Base-by-base conservation (phyloP, 2,113 vertebrate genomes). In the Petaurus breviceps region DNA sequence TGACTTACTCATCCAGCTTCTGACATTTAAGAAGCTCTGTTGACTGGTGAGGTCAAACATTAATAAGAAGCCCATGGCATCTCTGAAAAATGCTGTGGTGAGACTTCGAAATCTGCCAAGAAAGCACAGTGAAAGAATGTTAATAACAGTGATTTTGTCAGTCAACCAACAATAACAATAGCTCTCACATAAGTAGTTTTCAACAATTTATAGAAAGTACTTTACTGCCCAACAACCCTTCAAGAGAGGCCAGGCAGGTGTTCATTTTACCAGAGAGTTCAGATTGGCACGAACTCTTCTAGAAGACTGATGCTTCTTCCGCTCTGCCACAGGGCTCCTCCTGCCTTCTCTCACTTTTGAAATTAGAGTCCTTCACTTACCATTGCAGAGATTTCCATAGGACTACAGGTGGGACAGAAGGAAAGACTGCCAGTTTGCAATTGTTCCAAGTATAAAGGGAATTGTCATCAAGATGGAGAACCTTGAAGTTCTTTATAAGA, bases 11-110 rank as follows among this genome's bases (percentile, higher is more conserved):
- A 99, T 99, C 99, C 99, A 99, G 98, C 99, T 99, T 57, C 99
- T 99, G 98, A 99, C 99, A 93, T 99, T 99, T 94, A 99, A 98
- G 98, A 99, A 99, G 97, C 99, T 99, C 99, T 99, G 99, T 95
- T 99, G 99, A 98, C 99, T 99, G 97, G 99, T 99, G 97, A 99
- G 99, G 95, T 99, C 99, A 92, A 99, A 99, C 99, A 99, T 99
- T 57, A 99, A 98, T 93, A 99, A 98, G 98, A 99, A 99, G 19
- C 99, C 99, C 99, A 99, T 99, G n/a, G 99, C 99, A 3, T 99
- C 99, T 98, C 99, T 98, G 99, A 99, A 99, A 97, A 99, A 99
- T 0, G 99, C 99, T 0, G 99, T 99, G 1, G 99, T 99, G 95
- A 99, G 99, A 92, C 99, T 99, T 96, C 99, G 98, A 93, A 99